Evolutionary conservation across 2,888 invertebrate species (phyloP), one percentile per base, ranked within the genome.

Genomic region (Brenthis ino): DNA sequence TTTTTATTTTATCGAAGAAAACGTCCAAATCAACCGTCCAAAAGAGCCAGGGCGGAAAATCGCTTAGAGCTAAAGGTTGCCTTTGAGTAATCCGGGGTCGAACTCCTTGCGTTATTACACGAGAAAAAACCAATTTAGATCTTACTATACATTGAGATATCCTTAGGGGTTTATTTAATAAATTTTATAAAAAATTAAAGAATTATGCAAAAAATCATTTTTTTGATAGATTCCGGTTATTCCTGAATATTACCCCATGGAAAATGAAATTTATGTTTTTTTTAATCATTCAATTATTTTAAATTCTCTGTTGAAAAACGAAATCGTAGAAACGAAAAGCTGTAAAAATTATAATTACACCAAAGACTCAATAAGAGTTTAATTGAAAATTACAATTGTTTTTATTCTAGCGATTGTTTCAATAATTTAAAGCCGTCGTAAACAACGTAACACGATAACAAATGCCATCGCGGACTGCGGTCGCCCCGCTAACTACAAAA

Each of bases 1-100:
- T 66, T 53, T 57, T 57, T 65, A 57, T 65, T 72, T 69, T 47
- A 50, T 51, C n/a, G 57, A 65, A 68, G 64, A 69, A 69, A 71
- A 71, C 50, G 57, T 57, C 61, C 64, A 60, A 65, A 65, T 43
- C 57, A 66, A 48, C 65, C 60, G 64, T 16, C 58, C 65, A 63
- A 70, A 68, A 70, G 66, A 66, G 65, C 57, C 55, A 68, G 78
- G 79, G 77, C 77, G 82, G 80, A 79, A 80, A 80, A 84, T 77
- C 79, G 83, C 85, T 85, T 72, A 71, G 70, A 82, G 86, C 85
- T 75, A 82, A 82, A 84, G 84, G 84, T 85, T 80, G 81, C 78
- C 82, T 86, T 71, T 83, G 82, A 83, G 81, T 82, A 79, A 83
- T 82, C 81, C 81, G 76, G 73, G 78, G 75, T 72, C 68, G 68